phyloP scores from a whole-genome alignment of 1,140 invertebrate genomes.

The Leptinotarsa lineolata region DNA sequence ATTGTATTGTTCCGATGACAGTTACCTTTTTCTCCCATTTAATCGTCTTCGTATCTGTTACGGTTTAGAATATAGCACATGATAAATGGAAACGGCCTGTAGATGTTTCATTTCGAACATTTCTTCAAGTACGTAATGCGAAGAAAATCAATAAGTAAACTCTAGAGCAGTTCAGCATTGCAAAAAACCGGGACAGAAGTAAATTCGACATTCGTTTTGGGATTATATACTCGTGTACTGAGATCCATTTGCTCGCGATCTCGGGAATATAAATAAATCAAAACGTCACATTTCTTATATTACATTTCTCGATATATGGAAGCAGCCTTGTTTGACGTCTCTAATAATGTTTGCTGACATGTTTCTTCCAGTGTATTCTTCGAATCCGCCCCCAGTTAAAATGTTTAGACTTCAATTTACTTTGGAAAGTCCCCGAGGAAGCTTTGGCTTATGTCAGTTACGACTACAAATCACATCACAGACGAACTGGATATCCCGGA shows the following conservation, averaged over 20 bases:
- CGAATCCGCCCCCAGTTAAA: slow-evolving; percentile 48
- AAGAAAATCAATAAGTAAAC: slow-evolving; percentile 12
- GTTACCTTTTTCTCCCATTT: no score
- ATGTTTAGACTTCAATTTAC: slow-evolving; percentile 54
- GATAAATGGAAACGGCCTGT: no score
- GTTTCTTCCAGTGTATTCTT: slow-evolving; percentile 42
- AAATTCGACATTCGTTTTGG: slow-evolving; percentile 34
- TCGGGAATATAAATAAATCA: slow-evolving; percentile 49
- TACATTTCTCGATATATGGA: slow-evolving; percentile 48
- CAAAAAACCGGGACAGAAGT: slow-evolving; percentile 12
- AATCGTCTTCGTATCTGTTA: no score
- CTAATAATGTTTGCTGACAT: slow-evolving; percentile 54
- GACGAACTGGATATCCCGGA: slow-evolving; percentile 30
- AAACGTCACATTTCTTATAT: slow-evolving; percentile 51
- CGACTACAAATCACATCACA: slow-evolving; percentile 43
- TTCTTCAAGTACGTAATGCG: background rate
- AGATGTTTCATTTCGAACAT: no score
- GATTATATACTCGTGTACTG: slow-evolving; percentile 37
- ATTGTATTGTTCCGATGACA: no score
- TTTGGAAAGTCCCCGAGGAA: slow-evolving; percentile 46
- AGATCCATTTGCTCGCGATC: slow-evolving; percentile 40
- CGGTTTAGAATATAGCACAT: no score
- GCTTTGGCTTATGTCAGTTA: slow-evolving; percentile 35
- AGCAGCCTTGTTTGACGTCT: slow-evolving; percentile 50
- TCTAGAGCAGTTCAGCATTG: background rate